phyloP scores from a whole-genome alignment of 1,140 invertebrate species.

The Drosophila ananassae region DNA sequence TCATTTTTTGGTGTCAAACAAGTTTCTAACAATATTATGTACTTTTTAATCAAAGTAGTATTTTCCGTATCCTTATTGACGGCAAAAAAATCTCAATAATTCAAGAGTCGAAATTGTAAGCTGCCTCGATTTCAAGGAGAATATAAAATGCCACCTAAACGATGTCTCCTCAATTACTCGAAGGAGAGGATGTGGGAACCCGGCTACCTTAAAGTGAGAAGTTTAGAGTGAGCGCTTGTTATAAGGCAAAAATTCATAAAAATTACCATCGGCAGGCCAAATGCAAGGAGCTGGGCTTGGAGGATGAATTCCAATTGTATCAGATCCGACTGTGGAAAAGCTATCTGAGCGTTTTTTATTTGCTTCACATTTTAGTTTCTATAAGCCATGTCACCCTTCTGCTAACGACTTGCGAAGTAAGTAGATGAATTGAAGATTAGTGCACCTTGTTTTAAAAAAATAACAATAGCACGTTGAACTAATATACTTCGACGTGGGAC shows the following conservation, averaged over 20 bases:
- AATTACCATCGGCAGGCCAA: conserved; percentile 1
- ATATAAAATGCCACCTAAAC: not conserved
- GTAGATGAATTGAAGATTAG: not conserved
- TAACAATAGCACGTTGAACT: not conserved
- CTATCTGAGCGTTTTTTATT: conserved; percentile 25
- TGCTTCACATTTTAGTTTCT: conserved; percentile 12
- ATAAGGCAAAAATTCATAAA: not conserved
- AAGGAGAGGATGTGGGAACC: conserved; percentile 18
- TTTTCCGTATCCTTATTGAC: too few relatives aligned
- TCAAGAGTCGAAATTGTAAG: not conserved
- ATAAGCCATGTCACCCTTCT: conserved; percentile 10
- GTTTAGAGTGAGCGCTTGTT: conserved; percentile 1
- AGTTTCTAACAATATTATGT: not conserved
- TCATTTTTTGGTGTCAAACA: too few relatives aligned
- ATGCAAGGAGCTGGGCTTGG: conserved; percentile 30
- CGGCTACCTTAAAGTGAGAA: conserved; percentile 24
- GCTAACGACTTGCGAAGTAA: conserved; percentile 18
- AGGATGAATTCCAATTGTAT: conserved; percentile 26
- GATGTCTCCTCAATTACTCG: not conserved
- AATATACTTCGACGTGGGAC: conserved; percentile 68
- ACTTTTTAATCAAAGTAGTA: not conserved
- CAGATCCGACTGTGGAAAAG: conserved; percentile 25
- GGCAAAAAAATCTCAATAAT: not conserved
- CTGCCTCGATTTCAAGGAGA: not conserved
- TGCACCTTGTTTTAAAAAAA: not conserved